These are phyloP conservation scores for Spisula solida DNA, from an alignment of 2,888 invertebrate species.

Conservation along the genomic window DNA sequence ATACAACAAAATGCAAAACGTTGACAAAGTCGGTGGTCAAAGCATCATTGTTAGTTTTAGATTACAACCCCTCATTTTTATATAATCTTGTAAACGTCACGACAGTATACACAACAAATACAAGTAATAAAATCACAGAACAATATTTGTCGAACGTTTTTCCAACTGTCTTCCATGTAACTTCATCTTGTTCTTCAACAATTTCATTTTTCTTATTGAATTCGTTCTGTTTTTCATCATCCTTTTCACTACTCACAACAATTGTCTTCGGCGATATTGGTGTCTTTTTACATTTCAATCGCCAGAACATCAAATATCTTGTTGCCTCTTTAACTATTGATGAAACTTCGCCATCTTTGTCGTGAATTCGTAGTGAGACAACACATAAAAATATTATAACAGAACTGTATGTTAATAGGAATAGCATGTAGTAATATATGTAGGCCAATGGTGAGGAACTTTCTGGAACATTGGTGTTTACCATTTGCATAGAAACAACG, in stretches of 20 bases:
- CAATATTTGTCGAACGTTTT: slow-evolving; percentile 11
- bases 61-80: background rate
- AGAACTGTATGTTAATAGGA: slow-evolving; percentile 53
- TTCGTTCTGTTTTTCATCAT: background rate
- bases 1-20: no score
- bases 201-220: background rate
- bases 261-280: background rate
- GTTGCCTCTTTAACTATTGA: background rate
- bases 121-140: background rate
- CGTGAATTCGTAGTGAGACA: slow-evolving; percentile 52
- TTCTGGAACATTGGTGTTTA: slow-evolving; percentile 62
- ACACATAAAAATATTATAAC: slow-evolving; percentile 55
- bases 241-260: background rate
- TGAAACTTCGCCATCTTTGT: slow-evolving; percentile 23
- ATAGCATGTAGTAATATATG: slow-evolving; percentile 51
- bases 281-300: background rate
- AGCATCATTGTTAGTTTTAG: no score
- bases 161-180: slow-evolving; percentile 1
- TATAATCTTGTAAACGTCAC: background rate
- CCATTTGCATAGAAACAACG: slow-evolving; percentile 60
- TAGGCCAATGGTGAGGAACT: slow-evolving; percentile 66
- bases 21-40: no score
- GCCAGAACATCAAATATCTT: background rate
- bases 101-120: background rate
- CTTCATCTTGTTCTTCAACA: background rate